Base-by-base conservation (phyloP, 2,113 vertebrate genomes). In the Grammomys surdaster region DNA sequence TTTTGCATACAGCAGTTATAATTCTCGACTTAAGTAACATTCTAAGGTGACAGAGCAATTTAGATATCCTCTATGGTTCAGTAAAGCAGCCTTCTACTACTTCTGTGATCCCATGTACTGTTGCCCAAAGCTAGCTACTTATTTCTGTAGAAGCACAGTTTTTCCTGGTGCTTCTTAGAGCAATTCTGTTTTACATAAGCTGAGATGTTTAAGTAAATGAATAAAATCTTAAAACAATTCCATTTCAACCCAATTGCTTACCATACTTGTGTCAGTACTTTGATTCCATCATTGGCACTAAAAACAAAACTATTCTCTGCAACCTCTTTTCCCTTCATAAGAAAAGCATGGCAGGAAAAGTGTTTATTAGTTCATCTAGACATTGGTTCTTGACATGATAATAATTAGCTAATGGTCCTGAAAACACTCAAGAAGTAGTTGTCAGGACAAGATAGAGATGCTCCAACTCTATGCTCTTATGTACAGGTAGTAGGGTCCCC, bases 11-110 rank as follows among this genome's bases (percentile, higher is more conserved):
- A 92, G 70, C 6, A 54, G 78, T 89, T 81, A 36, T 80, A 91
- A 90, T 95, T 96, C 87, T 96, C 40, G 73, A 69, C 93, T 91
- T 91, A 76, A 95, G 40, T 97, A 43, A 93, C 95, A 88, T 76
- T 95, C 43, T 90, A 90, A 95, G 70, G 65, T 12, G 2, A 54
- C 63, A 60, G 95, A 88, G 75, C 56, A 92, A 67, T 90, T 97
- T 89, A 54, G 60, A 93, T 84, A 11, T 76, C 91, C 87, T 93
- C 20, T 46, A 51, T 93, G 84, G 88, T 84, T 90, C 94, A 85
- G 94, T 95, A 95, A 97, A 91, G 48, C 43, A 81, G 46, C 84
- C 63, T 96, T 96, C 31, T 84, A 84, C 77, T 67, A 77, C 43
- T 80, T 95, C 7, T 54, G 20, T 92, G 75, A 92, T 90, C 94